Evolutionary conservation across 2,113 vertebrate genomes (phyloP).

Genomic region (Silurus glanis): DNA sequence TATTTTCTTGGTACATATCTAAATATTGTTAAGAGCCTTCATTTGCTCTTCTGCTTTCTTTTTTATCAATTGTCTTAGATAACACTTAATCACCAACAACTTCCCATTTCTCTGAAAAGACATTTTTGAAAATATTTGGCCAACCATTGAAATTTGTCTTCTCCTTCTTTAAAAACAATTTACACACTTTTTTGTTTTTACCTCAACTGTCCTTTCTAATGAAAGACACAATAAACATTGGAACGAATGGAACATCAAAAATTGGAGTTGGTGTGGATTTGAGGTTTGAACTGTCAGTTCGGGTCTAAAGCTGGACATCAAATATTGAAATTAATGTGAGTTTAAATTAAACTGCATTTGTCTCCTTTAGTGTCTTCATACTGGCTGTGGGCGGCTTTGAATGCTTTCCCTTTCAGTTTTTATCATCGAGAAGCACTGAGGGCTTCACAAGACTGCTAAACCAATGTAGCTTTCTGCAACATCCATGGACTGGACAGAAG

Average conservation of each 20-base stretch:
- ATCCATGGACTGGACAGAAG: slow-evolving; percentile 33
- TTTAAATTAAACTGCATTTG: slow-evolving; percentile 26
- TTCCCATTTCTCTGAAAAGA: slow-evolving; percentile 12
- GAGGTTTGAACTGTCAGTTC: slow-evolving; percentile 27
- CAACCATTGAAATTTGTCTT: slow-evolving; percentile 8
- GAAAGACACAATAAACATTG: slow-evolving; percentile 23
- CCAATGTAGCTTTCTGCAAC: slow-evolving; percentile 24
- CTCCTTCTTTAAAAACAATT: not conserved
- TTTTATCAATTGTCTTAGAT: slow-evolving; percentile 3
- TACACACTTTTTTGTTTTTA: not conserved
- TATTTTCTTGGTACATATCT: not conserved
- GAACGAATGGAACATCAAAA: slow-evolving; percentile 33
- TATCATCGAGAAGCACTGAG: slow-evolving; percentile 49
- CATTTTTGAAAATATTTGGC: not conserved
- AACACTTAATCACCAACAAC: slow-evolving; percentile 4
- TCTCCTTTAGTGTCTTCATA: slow-evolving; percentile 35
- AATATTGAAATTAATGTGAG: slow-evolving; percentile 44
- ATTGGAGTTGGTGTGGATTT: slow-evolving; percentile 29
- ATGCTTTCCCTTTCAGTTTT: slow-evolving; percentile 43
- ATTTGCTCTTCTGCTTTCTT: not conserved
- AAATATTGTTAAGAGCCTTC: not conserved
- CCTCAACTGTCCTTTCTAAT: not conserved
- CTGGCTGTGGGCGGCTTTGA: slow-evolving; percentile 41
- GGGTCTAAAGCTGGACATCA: slow-evolving; percentile 45
- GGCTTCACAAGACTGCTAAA: slow-evolving; percentile 45